Base-by-base conservation (phyloP, 1,140 invertebrate species). In the Tetranychus cinnabarinus region DNA sequence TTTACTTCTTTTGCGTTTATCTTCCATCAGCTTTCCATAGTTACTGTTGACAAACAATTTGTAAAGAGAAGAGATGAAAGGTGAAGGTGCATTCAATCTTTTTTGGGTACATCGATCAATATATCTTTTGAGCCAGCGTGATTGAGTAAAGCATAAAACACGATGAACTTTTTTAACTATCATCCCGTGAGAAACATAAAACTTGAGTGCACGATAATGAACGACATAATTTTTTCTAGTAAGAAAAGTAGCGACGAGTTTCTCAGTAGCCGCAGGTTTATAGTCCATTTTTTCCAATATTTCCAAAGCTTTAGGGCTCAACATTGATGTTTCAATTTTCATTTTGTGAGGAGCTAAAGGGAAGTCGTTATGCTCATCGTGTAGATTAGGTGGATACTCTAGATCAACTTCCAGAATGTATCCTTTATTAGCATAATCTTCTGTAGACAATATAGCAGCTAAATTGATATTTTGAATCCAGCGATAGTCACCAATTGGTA, bases 21-120 rank as follows among this genome's bases (percentile, higher is more conserved):
- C 76, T 69, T 76, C 74, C 68, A 75, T 75, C 2, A 71, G 72
- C 70, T 75, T 75, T 2, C 73, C 75, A 67, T 72, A 77, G 12
- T 74, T 66, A 4, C 70, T 65, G 67, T 77, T 76, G 64, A 74
- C 74, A 63, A 76, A 69, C 59, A 76, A 62, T 61, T 70, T 70
- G 54, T 62, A 68, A 34, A 70, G 69, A 64, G 69, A 61, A 64
- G 67, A 67, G 59, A 70, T 64, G 64, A 69, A 69, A 59, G 65
- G 61, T 63, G 66, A 68, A 15, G 56, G 66, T 52, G 65, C 65
- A 62, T 65, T 52, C 62, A 56, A 61, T 60, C 65, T 62, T 33
- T 63, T 61, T 55, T 66, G 59, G 37, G 72, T 76, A 69, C 76
- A 76, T 36, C 69, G 62, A 48, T 72, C 69, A 59, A 74, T 73